Base-by-base conservation (phyloP, 2,113 vertebrate species). In the Platycercus adscitus region DNA sequence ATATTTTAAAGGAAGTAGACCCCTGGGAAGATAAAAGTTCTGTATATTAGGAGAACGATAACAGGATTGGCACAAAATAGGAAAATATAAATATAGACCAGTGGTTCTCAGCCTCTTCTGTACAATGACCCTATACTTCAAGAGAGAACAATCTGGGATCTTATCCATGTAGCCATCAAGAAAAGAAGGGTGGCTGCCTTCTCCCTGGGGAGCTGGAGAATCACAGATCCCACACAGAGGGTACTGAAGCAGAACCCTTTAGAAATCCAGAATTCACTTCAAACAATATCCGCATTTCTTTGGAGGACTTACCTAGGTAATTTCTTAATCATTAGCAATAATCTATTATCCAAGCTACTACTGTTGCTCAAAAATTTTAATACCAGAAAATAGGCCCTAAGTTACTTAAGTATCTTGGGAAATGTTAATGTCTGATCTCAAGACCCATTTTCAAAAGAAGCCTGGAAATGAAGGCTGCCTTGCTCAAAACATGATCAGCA, bases 1-100 rank as follows among this genome's bases (percentile, higher is more conserved):
- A 68, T 88, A 88, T 86, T 81, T 88, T 18, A 64, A 76, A 79
- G 47, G 21, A 84, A 94, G 79, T 43, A 94, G 86, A 91, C 56
- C 49, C 80, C 23, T 81, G 80, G 93, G 86, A 96, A 96, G 86
- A 91, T 26, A 35, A 91, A 92, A 88, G n/a, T 56, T n/a, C 49
- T 69, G 52, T 64, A 44, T 64, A 86, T 76, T 63, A 86, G 56
- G 9, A 84, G 53, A 91, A 84, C 0, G 4, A 86, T 68, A 95
- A 94, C 55, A 92, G 31, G 18, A 61, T 41, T 95, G 86, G 83
- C 88, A 96, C 26, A 63, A 94, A 91, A 90, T 33, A 56, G 20
- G 25, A 79, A 86, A 89, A 89, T 75, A 69, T 61, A 95, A 93
- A 91, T 92, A 96, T 13, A 95, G 70, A 86, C 39, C 52, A 72